phyloP scores from a whole-genome alignment of 1,140 invertebrate genomes.

The Drosophila nigrodunni region DNA sequence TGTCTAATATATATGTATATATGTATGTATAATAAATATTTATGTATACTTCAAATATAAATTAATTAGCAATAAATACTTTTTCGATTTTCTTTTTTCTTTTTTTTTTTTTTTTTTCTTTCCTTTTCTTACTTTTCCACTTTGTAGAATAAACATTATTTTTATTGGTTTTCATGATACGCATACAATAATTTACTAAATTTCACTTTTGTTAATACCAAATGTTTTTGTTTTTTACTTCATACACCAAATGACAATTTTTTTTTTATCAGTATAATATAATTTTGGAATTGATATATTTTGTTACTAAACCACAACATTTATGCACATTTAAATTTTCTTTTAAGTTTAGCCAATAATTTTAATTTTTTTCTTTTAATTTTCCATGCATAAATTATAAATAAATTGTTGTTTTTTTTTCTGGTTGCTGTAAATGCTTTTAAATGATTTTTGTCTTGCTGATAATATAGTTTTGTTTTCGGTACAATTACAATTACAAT shows the following conservation, averaged over 20 bases:
- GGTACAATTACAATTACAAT: conserved; percentile 57
- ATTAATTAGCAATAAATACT: conserved; percentile 83
- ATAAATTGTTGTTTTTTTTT: conserved; percentile 19
- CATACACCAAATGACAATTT: conserved; percentile 52
- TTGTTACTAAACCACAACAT: conserved; percentile 77
- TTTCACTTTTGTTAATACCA: conserved; percentile 19
- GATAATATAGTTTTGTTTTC: conserved; percentile 39
- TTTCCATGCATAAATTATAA: conserved; percentile 49
- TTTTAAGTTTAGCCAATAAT: conserved; percentile 72
- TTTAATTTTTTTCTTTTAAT: conserved; percentile 16
- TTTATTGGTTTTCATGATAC: conserved; percentile 35
- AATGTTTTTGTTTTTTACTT: conserved; percentile 18
- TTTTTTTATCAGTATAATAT: conserved; percentile 30
- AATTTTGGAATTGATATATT: conserved; percentile 60
- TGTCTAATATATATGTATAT: conserved; percentile 84
- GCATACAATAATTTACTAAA: conserved; percentile 50
- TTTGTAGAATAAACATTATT: conserved; percentile 64
- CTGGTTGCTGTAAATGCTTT: conserved; percentile 60
- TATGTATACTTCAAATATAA: conserved; percentile 84
- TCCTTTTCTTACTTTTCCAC: conserved; percentile 23
- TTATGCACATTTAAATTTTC: conserved; percentile 73
- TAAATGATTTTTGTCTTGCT: conserved; percentile 38
- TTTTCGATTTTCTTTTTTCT: conserved; percentile 59
- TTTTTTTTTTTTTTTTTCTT: conserved; percentile 24
- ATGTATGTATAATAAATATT: conserved; percentile 83